Conservation (phyloP, 2,797 vertebrate genomes). For the Sandelia bainsii region DNA sequence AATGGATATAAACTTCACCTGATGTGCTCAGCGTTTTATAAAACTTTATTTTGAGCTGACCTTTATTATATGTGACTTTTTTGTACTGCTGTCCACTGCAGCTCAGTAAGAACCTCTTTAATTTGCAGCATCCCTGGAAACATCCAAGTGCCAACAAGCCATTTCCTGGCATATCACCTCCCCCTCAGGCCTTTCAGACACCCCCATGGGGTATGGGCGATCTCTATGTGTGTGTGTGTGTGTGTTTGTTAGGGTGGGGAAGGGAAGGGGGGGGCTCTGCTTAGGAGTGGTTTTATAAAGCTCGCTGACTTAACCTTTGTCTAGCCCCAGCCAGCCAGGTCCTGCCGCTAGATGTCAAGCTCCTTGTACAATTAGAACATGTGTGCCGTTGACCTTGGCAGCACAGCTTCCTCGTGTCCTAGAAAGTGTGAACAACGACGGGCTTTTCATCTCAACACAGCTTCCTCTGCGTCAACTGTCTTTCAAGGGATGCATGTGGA, state of each 20-base stretch:
- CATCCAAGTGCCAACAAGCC: conserved; percentile 78
- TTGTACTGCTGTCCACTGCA: conserved; percentile 53
- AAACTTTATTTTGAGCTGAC: conserved; percentile 30
- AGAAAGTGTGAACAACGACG: conserved; percentile 88
- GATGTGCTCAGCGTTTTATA: background rate
- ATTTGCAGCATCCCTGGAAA: conserved; percentile 68
- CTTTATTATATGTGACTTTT: conserved; percentile 34
- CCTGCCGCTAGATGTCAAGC: conserved; percentile 93
- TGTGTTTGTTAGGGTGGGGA: conserved; percentile 49
- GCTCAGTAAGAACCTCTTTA: conserved; percentile 61
- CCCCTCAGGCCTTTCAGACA: conserved; percentile 65
- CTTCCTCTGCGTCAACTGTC: conserved; percentile 59
- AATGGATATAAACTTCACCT: background rate
- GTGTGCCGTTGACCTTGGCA: conserved; percentile 94
- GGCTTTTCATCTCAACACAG: conserved; percentile 63
- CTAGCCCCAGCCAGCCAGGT: conserved; percentile 88
- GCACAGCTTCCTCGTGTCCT: conserved; percentile 84
- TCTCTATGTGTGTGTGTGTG: conserved; percentile 33
- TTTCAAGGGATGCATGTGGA: conserved; percentile 43
- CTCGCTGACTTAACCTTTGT: conserved; percentile 98
- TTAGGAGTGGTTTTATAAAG: conserved; percentile 90
- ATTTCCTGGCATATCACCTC: conserved; percentile 65
- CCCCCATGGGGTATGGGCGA: conserved; percentile 38
- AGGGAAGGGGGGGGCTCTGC: conserved; percentile 83
- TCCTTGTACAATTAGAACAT: conserved; percentile 95